A percentile compares a stretch with the other conserved stretches of the same genome.
These are phyloP conservation scores for Heliconius erato DNA, from an alignment of 2,888 invertebrate genomes.

Conservation along the genomic window DNA sequence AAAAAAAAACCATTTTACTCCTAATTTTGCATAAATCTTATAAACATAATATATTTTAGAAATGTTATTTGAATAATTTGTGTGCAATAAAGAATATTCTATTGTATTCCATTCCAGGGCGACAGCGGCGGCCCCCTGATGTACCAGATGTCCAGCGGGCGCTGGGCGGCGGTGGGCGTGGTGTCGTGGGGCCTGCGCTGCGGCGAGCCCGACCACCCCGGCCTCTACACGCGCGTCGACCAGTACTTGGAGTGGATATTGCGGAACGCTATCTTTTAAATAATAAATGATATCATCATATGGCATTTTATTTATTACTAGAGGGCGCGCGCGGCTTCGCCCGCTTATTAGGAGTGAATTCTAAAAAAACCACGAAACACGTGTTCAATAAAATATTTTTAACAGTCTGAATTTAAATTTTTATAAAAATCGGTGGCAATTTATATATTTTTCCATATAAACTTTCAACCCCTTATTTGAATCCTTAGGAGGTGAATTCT, in stretches of 20 bases:
- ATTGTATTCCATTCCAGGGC: constrained; percentile 82
- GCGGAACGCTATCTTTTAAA: constrained; percentile 81
- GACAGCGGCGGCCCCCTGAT: constrained; percentile 94
- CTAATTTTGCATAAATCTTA: too few relatives aligned
- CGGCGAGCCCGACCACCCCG: constrained; percentile 91
- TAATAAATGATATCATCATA: background rate
- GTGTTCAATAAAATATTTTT: too few relatives aligned
- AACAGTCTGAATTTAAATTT: too few relatives aligned
- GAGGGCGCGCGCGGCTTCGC: too few relatives aligned
- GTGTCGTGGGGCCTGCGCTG: constrained; percentile 95
- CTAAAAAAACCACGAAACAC: too few relatives aligned
- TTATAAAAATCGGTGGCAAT: too few relatives aligned
- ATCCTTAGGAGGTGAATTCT: too few relatives aligned
- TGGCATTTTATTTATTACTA: background rate
- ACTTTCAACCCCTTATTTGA: too few relatives aligned
- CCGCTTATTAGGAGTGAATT: too few relatives aligned
- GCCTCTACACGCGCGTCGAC: constrained; percentile 91
- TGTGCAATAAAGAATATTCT: background rate
- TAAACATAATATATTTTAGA: too few relatives aligned
- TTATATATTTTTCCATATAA: too few relatives aligned
- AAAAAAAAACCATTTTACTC: background rate
- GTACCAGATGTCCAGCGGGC: constrained; percentile 89
- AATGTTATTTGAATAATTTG: too few relatives aligned
- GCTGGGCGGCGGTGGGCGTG: constrained; percentile 92
- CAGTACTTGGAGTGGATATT: constrained; percentile 90